Percentiles rank a stretch among this genome's conserved stretches.
These are phyloP conservation scores for Ametastegia equiseti DNA, from an alignment of 2,888 invertebrate species.

Conservation along the genomic window DNA sequence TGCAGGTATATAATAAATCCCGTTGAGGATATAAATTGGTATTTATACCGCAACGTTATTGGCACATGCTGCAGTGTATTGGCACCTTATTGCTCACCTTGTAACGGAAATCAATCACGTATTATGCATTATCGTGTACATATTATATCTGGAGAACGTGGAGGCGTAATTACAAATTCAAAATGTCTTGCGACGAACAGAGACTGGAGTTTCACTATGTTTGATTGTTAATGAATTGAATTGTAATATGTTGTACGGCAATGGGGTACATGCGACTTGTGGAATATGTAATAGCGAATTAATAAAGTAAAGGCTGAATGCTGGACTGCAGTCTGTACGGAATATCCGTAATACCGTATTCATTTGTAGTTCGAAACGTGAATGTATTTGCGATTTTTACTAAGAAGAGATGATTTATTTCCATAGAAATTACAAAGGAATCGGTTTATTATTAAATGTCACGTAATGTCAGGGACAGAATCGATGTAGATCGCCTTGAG, in stretches of 20 bases:
- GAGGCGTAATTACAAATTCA: not conserved
- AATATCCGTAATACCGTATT: not conserved
- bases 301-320: too few relatives aligned
- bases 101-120: not conserved
- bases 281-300: too few relatives aligned
- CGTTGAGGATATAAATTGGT: not conserved
- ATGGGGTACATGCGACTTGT: too few relatives aligned
- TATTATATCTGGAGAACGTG: too few relatives aligned
- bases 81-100: not conserved
- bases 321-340: too few relatives aligned
- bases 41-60: not conserved
- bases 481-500: conserved; percentile 41
- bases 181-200: not conserved
- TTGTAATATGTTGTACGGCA: not conserved
- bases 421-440: conserved; percentile 7
- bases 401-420: not conserved
- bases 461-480: conserved; percentile 33
- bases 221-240: not conserved
- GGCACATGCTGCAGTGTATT: too few relatives aligned
- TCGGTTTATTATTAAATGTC: conserved; percentile 21
- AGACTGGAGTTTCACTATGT: not conserved
- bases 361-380: not conserved
- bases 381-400: not conserved
- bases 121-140: not conserved
- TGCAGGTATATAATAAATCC: not conserved